Conservation (phyloP, 2,797 vertebrate genomes). For the Protosalanx chinensis region DNA sequence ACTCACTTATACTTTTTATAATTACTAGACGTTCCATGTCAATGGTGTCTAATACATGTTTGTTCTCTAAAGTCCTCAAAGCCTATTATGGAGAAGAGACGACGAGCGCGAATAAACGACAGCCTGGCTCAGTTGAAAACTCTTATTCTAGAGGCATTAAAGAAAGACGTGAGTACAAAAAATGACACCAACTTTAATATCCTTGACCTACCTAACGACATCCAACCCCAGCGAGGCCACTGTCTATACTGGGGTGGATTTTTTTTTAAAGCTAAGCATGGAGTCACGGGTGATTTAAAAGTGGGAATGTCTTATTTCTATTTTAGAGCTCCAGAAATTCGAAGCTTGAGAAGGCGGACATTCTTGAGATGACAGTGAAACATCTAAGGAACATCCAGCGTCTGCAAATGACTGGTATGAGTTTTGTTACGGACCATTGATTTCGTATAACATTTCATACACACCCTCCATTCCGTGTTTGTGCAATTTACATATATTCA, state of each 20-base stretch:
- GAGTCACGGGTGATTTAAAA: not conserved
- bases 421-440: not conserved
- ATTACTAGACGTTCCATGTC: not conserved
- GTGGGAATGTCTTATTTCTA: constrained; percentile 2
- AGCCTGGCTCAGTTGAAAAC: constrained; percentile 86
- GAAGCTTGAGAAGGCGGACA: constrained; percentile 95
- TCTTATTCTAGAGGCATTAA: constrained; percentile 86
- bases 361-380: constrained; percentile 96
- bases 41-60: not conserved
- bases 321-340: constrained; percentile 90
- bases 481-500: too few species aligned
- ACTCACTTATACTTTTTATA: too few species aligned
- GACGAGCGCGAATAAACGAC: constrained; percentile 85
- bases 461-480: too few species aligned
- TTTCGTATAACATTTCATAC: not conserved
- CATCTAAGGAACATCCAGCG: constrained; percentile 90
- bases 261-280: too few species aligned
- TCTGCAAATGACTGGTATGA: constrained; percentile 86
- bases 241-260: too few species aligned
- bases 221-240: too few species aligned
- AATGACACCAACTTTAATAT: too few species aligned
- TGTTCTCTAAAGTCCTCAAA: constrained; percentile 79
- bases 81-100: constrained; percentile 88
- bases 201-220: too few species aligned
- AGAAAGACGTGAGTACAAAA: constrained; percentile 81